Conservation (phyloP, 2,888 invertebrate species). For the Tholera decimalis region DNA sequence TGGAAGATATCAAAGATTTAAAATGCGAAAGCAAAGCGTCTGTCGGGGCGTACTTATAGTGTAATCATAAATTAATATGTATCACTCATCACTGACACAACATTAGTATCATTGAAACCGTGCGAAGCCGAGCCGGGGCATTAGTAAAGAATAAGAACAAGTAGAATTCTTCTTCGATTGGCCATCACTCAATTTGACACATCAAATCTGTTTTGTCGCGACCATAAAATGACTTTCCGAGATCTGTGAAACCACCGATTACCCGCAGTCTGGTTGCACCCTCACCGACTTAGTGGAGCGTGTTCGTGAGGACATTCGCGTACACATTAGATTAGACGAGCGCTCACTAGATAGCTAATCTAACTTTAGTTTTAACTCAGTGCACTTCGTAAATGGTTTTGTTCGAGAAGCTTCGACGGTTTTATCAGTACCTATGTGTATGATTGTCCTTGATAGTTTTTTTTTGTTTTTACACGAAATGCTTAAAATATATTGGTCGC, state of each 20-base stretch:
- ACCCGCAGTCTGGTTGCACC: constrained; percentile 11
- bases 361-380: constrained; percentile 68
- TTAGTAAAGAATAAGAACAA: too few relatives aligned
- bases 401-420: constrained; percentile 27
- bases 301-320: constrained; percentile 52
- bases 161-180: neutral
- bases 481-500: too few relatives aligned
- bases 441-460: constrained; percentile 3
- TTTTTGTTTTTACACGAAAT: neutral
- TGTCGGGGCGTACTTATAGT: too few relatives aligned
- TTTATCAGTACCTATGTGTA: constrained; percentile 26
- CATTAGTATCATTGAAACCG: too few relatives aligned
- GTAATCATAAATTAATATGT: too few relatives aligned
- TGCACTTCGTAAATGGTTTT: constrained; percentile 63
- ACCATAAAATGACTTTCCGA: too few relatives aligned
- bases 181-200: neutral
- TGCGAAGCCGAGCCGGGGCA: too few relatives aligned
- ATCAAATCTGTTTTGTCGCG: neutral
- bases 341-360: constrained; percentile 62
- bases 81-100: too few relatives aligned
- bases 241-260: neutral
- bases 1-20: too few relatives aligned
- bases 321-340: constrained; percentile 62
- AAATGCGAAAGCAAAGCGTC: too few relatives aligned
- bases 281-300: constrained; percentile 33